Evolutionary conservation across 1,140 invertebrate genomes (phyloP), one percentile per base, ranked within the genome.

Genomic region (Zaprionus camerounensis): DNA sequence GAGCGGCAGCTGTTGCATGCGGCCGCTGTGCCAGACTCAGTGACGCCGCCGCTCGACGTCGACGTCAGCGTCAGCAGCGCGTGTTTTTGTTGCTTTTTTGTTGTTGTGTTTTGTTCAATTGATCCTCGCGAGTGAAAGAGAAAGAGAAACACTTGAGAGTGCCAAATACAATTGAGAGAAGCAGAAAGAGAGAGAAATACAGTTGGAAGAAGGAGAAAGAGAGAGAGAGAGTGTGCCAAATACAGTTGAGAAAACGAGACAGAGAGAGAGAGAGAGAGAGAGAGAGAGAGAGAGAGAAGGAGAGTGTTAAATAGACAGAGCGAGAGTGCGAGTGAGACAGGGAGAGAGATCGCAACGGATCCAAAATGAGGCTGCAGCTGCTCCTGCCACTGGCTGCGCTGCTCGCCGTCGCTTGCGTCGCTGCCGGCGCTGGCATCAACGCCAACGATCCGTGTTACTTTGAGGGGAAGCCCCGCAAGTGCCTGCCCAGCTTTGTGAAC

Each of bases 401-500:
- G 65, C 36, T 58, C 34, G 49, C 55, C 31, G 31, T 64, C 17
- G 17, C 17, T 17, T 17, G 17, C 17, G 17, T 17, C 24, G 56
- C 71, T 36, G 34, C 58, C 20, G 67, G 63, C 12, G 62, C 44
- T 49, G 70, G 64, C 67, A 58, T 64, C 69, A 76, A 63, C 93
- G 12, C 78, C 63, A 84, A 90, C n/a, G 98, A 99, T 92, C 98
- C 98, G 0, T 99, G 98, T 93, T 98, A 98, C 93, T 97, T 98
- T 91, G 97, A 98, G 76, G 95, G 96, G 63, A 94, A 96, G 44
- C 96, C 98, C 1, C 94, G 96, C 2, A 95, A 97, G 53, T 99
- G 98, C 93, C 96, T 99, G 76, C 98, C 99, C 0, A 98, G 99
- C 91, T 99, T 99, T 93, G 98, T 99, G 55, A 99, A 99, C 93